These are phyloP conservation scores for Ochropleura leucogaster DNA, from an alignment of 2,888 invertebrate species.

Conservation along the genomic window DNA sequence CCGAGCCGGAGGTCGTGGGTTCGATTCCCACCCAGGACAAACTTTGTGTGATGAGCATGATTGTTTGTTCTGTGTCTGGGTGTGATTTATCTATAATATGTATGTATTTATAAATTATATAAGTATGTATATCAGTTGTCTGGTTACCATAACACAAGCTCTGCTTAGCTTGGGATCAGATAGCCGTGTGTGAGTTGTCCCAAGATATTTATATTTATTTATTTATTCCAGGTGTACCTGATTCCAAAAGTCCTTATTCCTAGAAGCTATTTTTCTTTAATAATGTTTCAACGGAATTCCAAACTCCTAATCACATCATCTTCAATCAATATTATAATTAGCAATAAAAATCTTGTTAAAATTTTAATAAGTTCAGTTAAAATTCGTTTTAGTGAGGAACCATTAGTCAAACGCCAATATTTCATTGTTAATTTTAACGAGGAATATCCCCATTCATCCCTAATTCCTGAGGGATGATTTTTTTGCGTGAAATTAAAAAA, in stretches of 20 bases:
- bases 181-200: no score
- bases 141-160: no score
- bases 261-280: neutral
- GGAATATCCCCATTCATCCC: slow-evolving; percentile 63
- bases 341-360: slow-evolving; percentile 50
- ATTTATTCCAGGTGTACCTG: neutral
- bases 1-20: no score
- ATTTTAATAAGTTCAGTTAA: slow-evolving; percentile 55
- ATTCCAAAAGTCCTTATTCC: no score
- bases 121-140: no score
- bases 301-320: slow-evolving; percentile 7
- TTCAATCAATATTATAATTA: slow-evolving; percentile 47
- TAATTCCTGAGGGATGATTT: slow-evolving; percentile 73
- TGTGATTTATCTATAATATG: no score
- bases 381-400: slow-evolving; percentile 65
- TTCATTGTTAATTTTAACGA: slow-evolving; percentile 83
- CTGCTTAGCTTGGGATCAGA: no score
- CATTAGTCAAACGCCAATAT: slow-evolving; percentile 82
- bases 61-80: no score
- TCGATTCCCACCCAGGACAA: no score
- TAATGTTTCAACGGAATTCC: neutral
- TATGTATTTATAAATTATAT: no score
- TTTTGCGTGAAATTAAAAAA: slow-evolving; percentile 86
- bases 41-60: no score
- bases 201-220: no score